phyloP scores from a whole-genome alignment of 2,113 vertebrate species.

The Salvelinus fontinalis region DNA sequence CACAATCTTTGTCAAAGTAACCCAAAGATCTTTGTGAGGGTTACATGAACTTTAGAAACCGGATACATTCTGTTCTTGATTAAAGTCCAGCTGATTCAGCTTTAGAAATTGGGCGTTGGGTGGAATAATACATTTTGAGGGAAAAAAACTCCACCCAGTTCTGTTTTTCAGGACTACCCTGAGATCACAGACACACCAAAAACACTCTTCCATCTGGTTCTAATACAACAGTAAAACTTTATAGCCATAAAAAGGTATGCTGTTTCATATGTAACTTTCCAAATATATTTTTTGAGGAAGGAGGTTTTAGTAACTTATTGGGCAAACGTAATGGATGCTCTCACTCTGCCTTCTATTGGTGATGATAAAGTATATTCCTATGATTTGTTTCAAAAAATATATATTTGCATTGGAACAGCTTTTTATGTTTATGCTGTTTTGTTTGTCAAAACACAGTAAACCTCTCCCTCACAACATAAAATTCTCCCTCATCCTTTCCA shows the following conservation, averaged over 20 bases:
- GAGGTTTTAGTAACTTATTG: neutral
- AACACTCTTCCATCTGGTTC: conserved; percentile 23
- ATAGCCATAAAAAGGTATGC: neutral
- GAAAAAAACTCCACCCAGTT: conserved; percentile 3
- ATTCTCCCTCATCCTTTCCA: neutral
- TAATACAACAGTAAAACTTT: conserved; percentile 28
- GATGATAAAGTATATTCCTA: neutral
- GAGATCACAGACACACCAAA: conserved; percentile 5
- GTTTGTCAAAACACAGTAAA: neutral
- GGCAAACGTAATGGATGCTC: conserved; percentile 26
- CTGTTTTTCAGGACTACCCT: conserved; percentile 19
- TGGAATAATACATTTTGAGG: neutral
- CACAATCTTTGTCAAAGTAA: no score
- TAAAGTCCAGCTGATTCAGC: neutral
- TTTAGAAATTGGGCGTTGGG: neutral
- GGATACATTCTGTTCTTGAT: neutral
- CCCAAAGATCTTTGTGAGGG: neutral
- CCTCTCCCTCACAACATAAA: neutral
- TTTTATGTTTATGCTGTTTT: neutral
- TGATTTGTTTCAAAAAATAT: conserved; percentile 4
- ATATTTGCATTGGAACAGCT: neutral
- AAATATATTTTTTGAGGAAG: neutral
- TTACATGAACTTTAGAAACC: neutral
- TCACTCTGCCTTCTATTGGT: conserved; percentile 8
- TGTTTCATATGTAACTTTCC: conserved; percentile 12